phyloP scores from a whole-genome alignment of 2,797 vertebrate species.

The Esox lucius region DNA sequence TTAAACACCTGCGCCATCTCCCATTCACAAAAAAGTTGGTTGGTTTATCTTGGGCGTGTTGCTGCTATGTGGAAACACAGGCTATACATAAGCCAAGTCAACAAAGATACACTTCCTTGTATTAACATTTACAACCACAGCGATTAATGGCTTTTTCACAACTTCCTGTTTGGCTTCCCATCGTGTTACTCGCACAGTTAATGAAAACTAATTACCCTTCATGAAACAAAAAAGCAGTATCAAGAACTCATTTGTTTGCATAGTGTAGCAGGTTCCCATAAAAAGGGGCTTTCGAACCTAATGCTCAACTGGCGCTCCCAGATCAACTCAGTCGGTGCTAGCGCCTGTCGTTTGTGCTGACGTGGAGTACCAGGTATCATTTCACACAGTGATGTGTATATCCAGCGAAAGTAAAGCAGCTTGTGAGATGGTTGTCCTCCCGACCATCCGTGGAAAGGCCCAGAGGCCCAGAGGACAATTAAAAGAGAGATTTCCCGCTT shows the following conservation, averaged over 20 bases:
- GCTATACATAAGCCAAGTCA: background rate
- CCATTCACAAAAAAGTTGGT: background rate
- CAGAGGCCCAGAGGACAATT: conserved; percentile 41
- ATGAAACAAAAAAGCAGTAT: background rate
- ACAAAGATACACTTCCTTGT: conserved; percentile 5
- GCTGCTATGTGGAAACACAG: conserved; percentile 5
- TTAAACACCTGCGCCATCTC: conserved; percentile 21
- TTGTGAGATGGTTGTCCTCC: conserved; percentile 13
- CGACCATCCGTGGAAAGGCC: conserved; percentile 30
- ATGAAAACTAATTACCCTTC: background rate
- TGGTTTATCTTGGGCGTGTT: background rate
- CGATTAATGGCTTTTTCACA: background rate
- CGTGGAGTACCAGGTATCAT: background rate
- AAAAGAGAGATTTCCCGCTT: conserved; percentile 40
- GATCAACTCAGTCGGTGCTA: background rate
- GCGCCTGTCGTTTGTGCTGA: background rate
- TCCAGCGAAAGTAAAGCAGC: conserved; percentile 30
- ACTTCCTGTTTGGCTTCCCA: background rate
- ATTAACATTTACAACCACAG: background rate
- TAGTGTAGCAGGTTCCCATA: background rate
- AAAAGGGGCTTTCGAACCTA: background rate
- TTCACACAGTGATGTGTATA: conserved; percentile 21
- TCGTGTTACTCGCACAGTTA: background rate
- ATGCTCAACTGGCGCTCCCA: background rate
- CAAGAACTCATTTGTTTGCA: background rate